Percentiles rank a stretch among this genome's conserved stretches.
Evolutionary conservation across 64 coral and sea anemone species (phyloP).

Genomic region (Montipora cactus): DNA sequence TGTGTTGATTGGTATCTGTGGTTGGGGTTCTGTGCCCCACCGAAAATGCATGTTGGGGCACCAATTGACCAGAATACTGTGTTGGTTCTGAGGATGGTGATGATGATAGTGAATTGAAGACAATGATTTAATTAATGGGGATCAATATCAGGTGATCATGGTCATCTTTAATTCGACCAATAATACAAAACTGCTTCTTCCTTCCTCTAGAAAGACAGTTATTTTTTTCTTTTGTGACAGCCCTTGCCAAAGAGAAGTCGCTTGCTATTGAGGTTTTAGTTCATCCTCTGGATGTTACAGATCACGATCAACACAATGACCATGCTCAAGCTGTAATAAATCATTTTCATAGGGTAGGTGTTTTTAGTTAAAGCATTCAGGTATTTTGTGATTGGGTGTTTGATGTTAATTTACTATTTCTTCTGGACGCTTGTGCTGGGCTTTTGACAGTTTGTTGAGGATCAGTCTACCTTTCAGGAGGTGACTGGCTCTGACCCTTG

Average conservation of each 20-base stretch:
- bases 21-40: too few species aligned
- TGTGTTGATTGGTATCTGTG: too few species aligned
- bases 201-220: neutral
- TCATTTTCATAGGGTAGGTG: conserved; percentile 80
- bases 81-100: neutral
- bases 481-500: too few species aligned
- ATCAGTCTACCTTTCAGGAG: too few species aligned
- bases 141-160: too few species aligned
- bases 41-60: too few species aligned
- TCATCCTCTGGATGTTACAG: conserved; percentile 76
- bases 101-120: neutral
- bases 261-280: conserved; percentile 68
- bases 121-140: too few species aligned
- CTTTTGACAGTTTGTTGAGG: too few species aligned
- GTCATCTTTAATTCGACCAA: too few species aligned
- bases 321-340: conserved; percentile 66
- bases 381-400: neutral
- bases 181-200: too few species aligned
- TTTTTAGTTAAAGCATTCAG: neutral
- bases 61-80: neutral
- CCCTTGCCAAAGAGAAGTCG: conserved; percentile 11
- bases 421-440: too few species aligned
- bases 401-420: neutral
- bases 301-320: conserved; percentile 66
- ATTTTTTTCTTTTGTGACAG: neutral